Evolutionary conservation across 2,888 invertebrate species (phyloP).

Genomic region (Aphodius sticticus): DNA sequence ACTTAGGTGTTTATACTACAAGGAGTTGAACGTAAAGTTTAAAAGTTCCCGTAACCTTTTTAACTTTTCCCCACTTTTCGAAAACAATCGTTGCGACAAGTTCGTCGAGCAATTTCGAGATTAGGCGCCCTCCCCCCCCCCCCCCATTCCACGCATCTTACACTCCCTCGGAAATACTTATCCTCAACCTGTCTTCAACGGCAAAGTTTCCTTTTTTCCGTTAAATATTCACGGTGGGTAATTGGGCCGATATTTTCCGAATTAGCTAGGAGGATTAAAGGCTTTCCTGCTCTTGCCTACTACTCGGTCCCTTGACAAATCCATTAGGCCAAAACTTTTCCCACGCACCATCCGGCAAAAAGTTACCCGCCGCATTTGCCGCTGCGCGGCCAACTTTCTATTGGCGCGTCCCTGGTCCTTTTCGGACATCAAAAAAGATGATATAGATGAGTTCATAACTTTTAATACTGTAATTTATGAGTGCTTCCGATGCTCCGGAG

Average conservation of each 20-base stretch:
- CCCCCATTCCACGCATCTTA: neutral
- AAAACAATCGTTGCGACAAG: neutral
- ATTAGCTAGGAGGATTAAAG: constrained; percentile 16
- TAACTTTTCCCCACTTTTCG: neutral
- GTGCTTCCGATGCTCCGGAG: neutral
- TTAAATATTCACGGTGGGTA: constrained; percentile 19
- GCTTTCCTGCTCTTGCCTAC: neutral
- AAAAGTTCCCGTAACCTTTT: neutral
- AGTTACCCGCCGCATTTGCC: constrained; percentile 5
- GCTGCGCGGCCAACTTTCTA: constrained; percentile 9
- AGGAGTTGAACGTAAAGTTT: neutral
- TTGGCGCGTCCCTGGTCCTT: neutral
- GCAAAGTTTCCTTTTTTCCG: neutral
- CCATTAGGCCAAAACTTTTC: constrained; percentile 20
- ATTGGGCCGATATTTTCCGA: constrained; percentile 22
- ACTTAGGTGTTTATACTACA: neutral
- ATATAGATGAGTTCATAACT: constrained; percentile 18
- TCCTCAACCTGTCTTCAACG: neutral
- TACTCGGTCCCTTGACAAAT: constrained; percentile 12
- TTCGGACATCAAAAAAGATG: neutral
- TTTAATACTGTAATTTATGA: neutral
- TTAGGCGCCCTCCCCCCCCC: neutral
- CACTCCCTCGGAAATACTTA: neutral
- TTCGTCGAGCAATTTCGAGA: neutral
- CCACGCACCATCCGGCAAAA: neutral